phyloP scores from a whole-genome alignment of 2,113 vertebrate genomes.

The Hystrix brachyura region DNA sequence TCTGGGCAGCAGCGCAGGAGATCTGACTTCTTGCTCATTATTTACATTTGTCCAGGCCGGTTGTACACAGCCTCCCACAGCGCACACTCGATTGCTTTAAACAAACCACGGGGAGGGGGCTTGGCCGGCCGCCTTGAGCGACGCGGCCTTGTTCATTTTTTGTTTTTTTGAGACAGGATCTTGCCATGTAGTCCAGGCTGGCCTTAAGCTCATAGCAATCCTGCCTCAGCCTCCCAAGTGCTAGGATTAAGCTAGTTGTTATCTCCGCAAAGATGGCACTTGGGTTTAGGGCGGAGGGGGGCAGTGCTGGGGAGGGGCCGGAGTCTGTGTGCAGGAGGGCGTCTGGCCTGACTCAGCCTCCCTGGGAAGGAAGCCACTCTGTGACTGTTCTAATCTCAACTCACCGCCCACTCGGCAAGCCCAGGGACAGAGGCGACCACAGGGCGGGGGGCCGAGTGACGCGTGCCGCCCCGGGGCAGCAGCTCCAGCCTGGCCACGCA shows the following conservation, averaged over 20 bases:
- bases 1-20: background rate
- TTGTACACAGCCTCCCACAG: accelerated
- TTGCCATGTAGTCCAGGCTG: background rate
- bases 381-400: background rate
- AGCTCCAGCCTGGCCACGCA: too few relatives aligned
- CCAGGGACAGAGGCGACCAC: background rate
- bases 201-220: background rate
- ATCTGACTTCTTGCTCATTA: background rate
- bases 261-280: background rate
- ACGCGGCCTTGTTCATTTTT: too few relatives aligned
- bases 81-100: background rate
- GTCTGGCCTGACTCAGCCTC: background rate
- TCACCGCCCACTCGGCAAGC: background rate
- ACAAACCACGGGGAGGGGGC: background rate
- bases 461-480: too few relatives aligned
- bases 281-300: background rate
- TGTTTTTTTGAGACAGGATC: too few relatives aligned
- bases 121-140: too few relatives aligned
- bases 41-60: background rate
- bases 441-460: background rate
- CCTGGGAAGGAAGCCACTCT: background rate
- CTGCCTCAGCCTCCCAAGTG: background rate
- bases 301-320: too few relatives aligned
- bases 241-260: background rate
- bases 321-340: background rate